These are phyloP conservation scores for Lottia scabra DNA, from an alignment of 2,888 invertebrate species.

Conservation along the genomic window DNA sequence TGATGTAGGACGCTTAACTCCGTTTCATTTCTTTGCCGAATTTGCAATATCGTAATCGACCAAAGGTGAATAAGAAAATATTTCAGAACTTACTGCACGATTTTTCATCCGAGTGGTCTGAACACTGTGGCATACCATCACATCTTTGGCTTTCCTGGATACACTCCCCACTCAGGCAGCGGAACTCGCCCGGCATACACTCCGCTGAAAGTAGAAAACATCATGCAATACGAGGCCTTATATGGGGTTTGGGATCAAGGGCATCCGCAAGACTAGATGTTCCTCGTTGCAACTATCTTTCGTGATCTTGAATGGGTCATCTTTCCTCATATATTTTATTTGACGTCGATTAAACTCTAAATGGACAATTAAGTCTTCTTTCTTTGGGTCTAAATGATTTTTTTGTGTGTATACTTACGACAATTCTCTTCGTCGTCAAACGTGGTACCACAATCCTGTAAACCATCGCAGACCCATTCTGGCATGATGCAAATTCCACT, in stretches of 20 bases:
- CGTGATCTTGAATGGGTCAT: not conserved
- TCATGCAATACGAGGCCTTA: not conserved
- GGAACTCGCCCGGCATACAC: constrained; percentile 40
- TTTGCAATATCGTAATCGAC: too few relatives aligned
- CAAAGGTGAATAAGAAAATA: constrained; percentile 7
- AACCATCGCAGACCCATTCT: constrained; percentile 75
- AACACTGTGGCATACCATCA: constrained; percentile 78
- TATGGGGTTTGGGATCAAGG: not conserved
- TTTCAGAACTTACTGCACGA: constrained; percentile 74
- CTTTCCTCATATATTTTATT: too few relatives aligned
- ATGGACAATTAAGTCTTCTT: too few relatives aligned
- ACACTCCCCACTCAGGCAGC: constrained; percentile 57
- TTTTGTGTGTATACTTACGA: constrained; percentile 68
- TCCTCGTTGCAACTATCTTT: not conserved
- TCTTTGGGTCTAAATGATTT: not conserved
- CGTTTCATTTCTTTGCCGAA: too few relatives aligned
- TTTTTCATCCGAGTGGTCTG: constrained; percentile 76
- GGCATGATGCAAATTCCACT: constrained; percentile 57
- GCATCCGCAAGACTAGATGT: not conserved
- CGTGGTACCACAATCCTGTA: constrained; percentile 81
- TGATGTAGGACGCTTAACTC: too few relatives aligned
- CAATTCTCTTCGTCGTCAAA: constrained; percentile 82
- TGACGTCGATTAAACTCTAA: too few relatives aligned
- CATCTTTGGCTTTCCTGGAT: constrained; percentile 73
- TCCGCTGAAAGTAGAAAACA: constrained; percentile 31